phyloP scores from a whole-genome alignment of 2,888 invertebrate genomes.

The Holacanthella duospinosa region DNA sequence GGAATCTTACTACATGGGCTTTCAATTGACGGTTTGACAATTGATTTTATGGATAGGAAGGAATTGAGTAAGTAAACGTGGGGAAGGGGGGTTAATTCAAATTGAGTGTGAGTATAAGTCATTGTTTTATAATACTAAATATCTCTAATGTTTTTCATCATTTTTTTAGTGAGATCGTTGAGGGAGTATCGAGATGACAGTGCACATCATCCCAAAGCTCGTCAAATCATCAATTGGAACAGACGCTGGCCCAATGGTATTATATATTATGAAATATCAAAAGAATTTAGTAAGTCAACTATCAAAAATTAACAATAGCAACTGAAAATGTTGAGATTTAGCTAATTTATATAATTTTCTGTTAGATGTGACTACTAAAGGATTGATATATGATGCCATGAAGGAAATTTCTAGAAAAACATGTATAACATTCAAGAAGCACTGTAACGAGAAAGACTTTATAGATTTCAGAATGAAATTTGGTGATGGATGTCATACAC shows the following conservation, averaged over 20 bases:
- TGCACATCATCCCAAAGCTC: neutral
- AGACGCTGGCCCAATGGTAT: conserved; percentile 12
- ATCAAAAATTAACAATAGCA: too few species aligned
- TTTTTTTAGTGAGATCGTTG: neutral
- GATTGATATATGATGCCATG: conserved; percentile 16
- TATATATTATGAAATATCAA: conserved; percentile 14
- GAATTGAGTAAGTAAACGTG: too few species aligned
- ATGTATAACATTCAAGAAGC: conserved; percentile 15
- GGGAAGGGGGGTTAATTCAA: too few species aligned
- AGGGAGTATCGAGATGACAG: neutral
- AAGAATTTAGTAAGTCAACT: conserved; percentile 13
- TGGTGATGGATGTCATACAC: conserved; percentile 31
- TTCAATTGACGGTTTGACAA: too few species aligned
- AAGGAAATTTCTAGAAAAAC: conserved; percentile 15
- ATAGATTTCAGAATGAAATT: conserved; percentile 8
- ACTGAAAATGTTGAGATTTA: too few species aligned
- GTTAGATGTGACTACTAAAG: conserved; percentile 5
- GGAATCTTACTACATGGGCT: too few species aligned
- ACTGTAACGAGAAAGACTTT: conserved; percentile 7
- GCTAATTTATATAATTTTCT: neutral
- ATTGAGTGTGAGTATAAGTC: too few species aligned
- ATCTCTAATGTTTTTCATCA: neutral
- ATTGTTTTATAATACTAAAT: neutral
- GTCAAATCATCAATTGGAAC: conserved; percentile 4
- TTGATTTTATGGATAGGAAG: too few species aligned